These are phyloP conservation scores for Plebejus argus DNA, from an alignment of 2,888 invertebrate species.

Conservation along the genomic window DNA sequence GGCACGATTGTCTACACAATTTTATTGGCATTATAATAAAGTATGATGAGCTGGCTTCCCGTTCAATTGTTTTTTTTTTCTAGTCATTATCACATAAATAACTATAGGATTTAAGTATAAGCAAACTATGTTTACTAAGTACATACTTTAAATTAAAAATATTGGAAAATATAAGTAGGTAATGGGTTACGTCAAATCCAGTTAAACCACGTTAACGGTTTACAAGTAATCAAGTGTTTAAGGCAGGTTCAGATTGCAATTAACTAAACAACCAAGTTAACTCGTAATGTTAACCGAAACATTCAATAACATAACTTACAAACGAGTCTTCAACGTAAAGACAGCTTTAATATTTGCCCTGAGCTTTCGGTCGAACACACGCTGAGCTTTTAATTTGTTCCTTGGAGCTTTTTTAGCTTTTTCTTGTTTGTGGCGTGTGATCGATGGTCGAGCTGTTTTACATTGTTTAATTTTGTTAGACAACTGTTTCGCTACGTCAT, in stretches of 20 bases:
- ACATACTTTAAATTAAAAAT: neutral
- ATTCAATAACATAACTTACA: conserved; percentile 77
- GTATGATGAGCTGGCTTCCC: no score
- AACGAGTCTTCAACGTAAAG: conserved; percentile 49
- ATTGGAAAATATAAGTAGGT: neutral
- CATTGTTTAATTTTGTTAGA: conserved; percentile 76
- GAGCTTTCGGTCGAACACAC: conserved; percentile 65
- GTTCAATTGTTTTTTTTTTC: no score
- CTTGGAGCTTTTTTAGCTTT: conserved; percentile 74
- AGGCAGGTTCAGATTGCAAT: conserved; percentile 29
- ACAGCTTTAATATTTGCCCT: conserved; percentile 79
- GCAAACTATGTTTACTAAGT: neutral
- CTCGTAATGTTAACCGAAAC: conserved; percentile 51
- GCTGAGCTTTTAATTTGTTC: conserved; percentile 80
- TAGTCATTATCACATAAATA: no score
- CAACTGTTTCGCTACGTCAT: conserved; percentile 76
- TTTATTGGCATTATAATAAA: no score
- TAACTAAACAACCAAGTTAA: conserved; percentile 32
- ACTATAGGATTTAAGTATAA: neutral
- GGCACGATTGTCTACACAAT: neutral
- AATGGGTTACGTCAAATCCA: neutral
- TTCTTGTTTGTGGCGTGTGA: conserved; percentile 74
- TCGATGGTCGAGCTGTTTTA: conserved; percentile 78
- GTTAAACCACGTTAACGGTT: neutral
- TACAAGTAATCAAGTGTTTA: neutral